Evolutionary conservation across 2,797 vertebrate genomes (phyloP).

Genomic region (Lagodon rhomboides): DNA sequence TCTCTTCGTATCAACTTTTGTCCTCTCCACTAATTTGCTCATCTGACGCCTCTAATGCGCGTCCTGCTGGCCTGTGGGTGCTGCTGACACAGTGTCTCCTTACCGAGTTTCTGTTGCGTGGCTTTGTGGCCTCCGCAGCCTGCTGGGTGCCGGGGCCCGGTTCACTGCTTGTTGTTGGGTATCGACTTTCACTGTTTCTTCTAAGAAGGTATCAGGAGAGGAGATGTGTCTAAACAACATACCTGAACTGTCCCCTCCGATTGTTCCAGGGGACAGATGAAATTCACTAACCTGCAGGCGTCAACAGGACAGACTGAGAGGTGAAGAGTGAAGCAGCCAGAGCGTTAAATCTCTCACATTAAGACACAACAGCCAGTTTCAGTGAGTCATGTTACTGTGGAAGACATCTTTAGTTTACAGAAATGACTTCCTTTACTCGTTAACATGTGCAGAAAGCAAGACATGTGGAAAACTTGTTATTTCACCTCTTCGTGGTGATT

Average conservation of each 20-base stretch:
- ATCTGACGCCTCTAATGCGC: conserved; percentile 46
- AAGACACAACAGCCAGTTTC: not conserved
- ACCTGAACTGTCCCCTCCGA: conserved; percentile 37
- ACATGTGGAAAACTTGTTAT: not conserved
- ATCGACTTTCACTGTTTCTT: conserved; percentile 70
- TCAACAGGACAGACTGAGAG: not conserved
- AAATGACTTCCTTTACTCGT: not conserved
- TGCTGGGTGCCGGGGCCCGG: conserved; percentile 30
- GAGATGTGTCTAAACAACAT: conserved; percentile 59
- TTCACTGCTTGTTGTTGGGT: conserved; percentile 56
- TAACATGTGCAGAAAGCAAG: not conserved
- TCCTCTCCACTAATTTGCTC: conserved; percentile 45
- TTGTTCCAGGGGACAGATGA: conserved; percentile 27
- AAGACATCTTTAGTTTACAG: not conserved
- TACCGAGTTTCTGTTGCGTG: conserved; percentile 65
- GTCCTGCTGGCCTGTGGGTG: conserved; percentile 57
- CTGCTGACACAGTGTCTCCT: conserved; percentile 57
- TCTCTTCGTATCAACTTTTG: conserved; percentile 56
- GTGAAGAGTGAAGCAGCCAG: not conserved
- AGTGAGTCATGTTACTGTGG: too few relatives aligned
- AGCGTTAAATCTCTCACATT: not conserved
- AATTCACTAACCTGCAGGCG: conserved; percentile 14
- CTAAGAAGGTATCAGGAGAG: conserved; percentile 31
- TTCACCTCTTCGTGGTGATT: not conserved
- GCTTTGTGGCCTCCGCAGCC: conserved; percentile 36